A percentile compares a stretch with the other conserved stretches of the same genome.
These are phyloP conservation scores for Syrista parreyssii DNA, from an alignment of 2,888 invertebrate species.

Conservation along the genomic window DNA sequence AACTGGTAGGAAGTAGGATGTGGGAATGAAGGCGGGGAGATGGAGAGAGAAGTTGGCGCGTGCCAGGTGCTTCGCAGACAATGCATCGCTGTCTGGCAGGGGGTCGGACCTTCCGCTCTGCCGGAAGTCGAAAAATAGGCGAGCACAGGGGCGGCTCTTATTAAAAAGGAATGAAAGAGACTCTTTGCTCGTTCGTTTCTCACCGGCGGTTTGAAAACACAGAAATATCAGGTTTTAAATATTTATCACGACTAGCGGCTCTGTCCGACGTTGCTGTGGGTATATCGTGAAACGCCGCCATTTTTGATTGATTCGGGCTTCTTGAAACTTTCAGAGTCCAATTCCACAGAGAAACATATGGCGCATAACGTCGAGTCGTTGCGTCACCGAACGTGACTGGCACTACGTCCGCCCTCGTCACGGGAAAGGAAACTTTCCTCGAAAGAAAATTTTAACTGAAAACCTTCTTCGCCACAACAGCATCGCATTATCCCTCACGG, in stretches of 20 bases:
- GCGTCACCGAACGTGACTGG: conserved; percentile 15
- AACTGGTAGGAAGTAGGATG: conserved; percentile 4
- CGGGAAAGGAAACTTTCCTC: conserved; percentile 18
- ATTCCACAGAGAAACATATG: neutral
- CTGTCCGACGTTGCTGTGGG: too few species aligned
- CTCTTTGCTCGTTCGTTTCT: conserved; percentile 36
- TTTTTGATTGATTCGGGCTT: too few species aligned
- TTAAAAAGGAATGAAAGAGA: conserved; percentile 46
- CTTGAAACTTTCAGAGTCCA: too few species aligned
- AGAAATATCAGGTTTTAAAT: too few species aligned
- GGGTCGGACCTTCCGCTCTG: conserved; percentile 34
- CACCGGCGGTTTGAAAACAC: neutral
- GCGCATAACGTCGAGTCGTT: neutral
- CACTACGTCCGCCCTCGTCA: conserved; percentile 6
- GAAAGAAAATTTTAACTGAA: too few species aligned
- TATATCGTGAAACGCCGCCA: too few species aligned
- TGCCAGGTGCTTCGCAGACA: conserved; percentile 62
- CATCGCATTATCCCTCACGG: too few species aligned
- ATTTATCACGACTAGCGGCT: too few species aligned
- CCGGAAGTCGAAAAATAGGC: conserved; percentile 61
- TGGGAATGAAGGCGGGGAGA: neutral
- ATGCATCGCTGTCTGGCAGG: conserved; percentile 56
- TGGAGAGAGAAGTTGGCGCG: conserved; percentile 57
- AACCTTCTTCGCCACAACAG: too few species aligned
- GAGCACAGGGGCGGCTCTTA: conserved; percentile 53